Evolutionary conservation across 2,797 vertebrate species (phyloP), one percentile per base, ranked within the genome.

Genomic region (Megaceryle alcyon): DNA sequence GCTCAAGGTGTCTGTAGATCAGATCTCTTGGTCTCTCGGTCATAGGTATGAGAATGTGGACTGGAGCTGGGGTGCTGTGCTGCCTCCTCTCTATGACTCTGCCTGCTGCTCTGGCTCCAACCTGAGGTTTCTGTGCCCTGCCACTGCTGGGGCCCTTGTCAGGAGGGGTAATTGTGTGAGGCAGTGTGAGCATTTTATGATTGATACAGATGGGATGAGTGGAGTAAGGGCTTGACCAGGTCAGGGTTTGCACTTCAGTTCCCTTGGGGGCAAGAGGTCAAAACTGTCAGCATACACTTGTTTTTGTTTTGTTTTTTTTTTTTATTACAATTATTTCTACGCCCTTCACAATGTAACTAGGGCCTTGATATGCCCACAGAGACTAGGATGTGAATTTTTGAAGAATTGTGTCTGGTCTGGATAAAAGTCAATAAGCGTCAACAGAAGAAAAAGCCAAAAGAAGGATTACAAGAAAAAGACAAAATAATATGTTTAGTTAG

Each of bases 261-360:
- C 88, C 83, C 87, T n/a, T 2, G 68, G 22, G 69, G 83, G 46
- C 23, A 56, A 88, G 87, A 88, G 78, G 69, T 94, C 96, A 97
- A 94, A 73, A 26, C 48, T 91, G 86, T 88, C 92, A 94, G 71
- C 2, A 0, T 76, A 26, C 48, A 57, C 56, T 88, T 92, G n/a
- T 73, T 86, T 96, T 94, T 91, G 86, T 94, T 92, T 91, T 92
- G n/a, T 96, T 94, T 19, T 73, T 86, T 96, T 94, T 91, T 88
- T 94, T 92, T 91, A 72, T 96, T 92, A 60, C 60, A 51, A 3
- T 87, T 75, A 28, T 41, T 72, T 84, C 77, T 88, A 75, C 48
- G 15, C 83, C 93, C 88, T 94, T 88, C 15, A 19, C 63, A 92
- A 80, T 82, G 57, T 9, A 14, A 16, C 69, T 54, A 53, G 4